These are phyloP conservation scores for Psittacula derbiana DNA, from an alignment of 2,797 vertebrate genomes.

Conservation along the genomic window DNA sequence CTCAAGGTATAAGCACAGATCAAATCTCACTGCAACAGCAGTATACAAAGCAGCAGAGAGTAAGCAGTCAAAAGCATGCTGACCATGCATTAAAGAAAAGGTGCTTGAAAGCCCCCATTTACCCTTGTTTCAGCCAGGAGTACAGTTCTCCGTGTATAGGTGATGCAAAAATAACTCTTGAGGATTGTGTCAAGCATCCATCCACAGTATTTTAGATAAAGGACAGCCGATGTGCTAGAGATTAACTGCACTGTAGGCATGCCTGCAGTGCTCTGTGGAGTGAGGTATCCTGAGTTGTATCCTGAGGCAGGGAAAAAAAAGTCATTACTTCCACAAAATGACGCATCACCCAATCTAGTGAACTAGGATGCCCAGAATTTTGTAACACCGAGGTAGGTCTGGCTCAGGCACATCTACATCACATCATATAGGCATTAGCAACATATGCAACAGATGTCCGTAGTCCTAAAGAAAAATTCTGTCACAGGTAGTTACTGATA, in stretches of 20 bases:
- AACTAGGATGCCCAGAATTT: not conserved
- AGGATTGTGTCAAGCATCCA: not conserved
- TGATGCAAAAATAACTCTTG: not conserved
- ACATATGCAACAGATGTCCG: rapidly evolving
- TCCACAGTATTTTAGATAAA: not conserved
- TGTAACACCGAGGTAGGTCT: not conserved
- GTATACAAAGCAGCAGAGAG: not conserved
- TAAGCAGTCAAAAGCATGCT: not conserved
- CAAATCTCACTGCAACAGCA: conserved; percentile 48
- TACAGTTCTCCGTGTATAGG: not conserved
- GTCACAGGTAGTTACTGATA: not conserved
- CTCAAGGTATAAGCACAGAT: not conserved
- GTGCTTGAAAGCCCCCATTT: not conserved
- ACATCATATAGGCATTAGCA: not conserved
- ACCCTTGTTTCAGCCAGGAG: not conserved
- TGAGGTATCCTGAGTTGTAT: not conserved
- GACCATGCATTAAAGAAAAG: not conserved
- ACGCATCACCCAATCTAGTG: not conserved
- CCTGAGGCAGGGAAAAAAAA: not conserved
- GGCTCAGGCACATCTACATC: not conserved
- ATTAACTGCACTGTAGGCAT: not conserved
- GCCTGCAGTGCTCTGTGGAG: not conserved
- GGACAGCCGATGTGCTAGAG: not conserved
- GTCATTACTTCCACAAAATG: not conserved
- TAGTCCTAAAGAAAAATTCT: not conserved